Conservation (phyloP, 2,797 vertebrate species). For the Acipenser transmontanus region DNA sequence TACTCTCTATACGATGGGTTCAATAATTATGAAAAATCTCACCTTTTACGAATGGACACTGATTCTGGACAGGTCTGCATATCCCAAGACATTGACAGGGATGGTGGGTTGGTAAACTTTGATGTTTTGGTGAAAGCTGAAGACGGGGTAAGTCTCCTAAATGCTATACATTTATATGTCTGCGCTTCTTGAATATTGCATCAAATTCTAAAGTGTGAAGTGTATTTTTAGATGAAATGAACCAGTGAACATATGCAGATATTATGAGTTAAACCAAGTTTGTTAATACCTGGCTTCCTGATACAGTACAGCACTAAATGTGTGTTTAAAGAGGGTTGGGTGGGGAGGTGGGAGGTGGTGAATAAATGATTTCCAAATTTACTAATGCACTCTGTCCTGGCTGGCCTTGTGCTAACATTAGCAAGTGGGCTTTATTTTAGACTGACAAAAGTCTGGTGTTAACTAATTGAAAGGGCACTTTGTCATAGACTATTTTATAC, state of each 20-base stretch:
- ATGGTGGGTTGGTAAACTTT: slow-evolving; percentile 60
- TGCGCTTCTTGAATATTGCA: background rate
- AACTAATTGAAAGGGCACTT: too few relatives aligned
- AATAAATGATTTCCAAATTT: too few relatives aligned
- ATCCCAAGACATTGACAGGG: slow-evolving; percentile 78
- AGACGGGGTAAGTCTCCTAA: slow-evolving; percentile 66
- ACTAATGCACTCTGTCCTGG: too few relatives aligned
- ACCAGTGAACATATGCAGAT: too few relatives aligned
- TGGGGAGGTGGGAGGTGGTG: too few relatives aligned
- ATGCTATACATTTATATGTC: background rate
- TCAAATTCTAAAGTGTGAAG: background rate
- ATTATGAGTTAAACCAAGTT: too few relatives aligned
- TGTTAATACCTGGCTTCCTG: too few relatives aligned
- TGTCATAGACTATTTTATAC: too few relatives aligned
- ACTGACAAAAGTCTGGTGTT: too few relatives aligned
- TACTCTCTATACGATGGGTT: slow-evolving; percentile 78
- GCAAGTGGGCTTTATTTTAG: too few relatives aligned
- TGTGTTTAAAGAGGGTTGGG: background rate
- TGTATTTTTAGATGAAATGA: too few relatives aligned
- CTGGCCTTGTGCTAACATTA: too few relatives aligned
- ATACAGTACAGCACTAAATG: background rate
- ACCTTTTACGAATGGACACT: slow-evolving; percentile 68
- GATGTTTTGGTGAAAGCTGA: slow-evolving; percentile 82
- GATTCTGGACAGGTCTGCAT: slow-evolving; percentile 73
- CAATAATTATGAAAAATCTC: slow-evolving; percentile 61